Evolutionary conservation across 1,140 invertebrate genomes (phyloP), one percentile per base, ranked within the genome.

Genomic region (Carposina sasakii): DNA sequence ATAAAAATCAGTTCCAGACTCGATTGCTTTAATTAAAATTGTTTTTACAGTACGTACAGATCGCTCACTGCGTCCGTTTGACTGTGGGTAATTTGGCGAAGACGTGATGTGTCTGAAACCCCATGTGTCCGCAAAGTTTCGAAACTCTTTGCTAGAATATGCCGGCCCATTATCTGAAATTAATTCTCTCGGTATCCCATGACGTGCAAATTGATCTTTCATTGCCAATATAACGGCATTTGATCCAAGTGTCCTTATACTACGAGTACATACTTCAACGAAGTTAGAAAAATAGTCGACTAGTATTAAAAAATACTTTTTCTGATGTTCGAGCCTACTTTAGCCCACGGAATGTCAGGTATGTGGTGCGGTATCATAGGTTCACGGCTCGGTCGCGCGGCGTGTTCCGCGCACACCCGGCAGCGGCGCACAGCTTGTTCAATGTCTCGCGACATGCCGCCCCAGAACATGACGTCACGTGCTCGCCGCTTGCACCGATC

Each of bases 341-440:
- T 46, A 17, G 30, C 30, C 44, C 44, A 46, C 10, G 44, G 44
- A 2, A 22, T 20, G 2, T 23, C 24, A n/a, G 28, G 43, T 21
- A 33, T 36, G 12, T n/a, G 9, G 13, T 45, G 43, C 20, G 43
- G 19, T 13, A 45, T 2, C 15, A 45, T 12, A 1, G 31, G 31
- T 15, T 46, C 44, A 2, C 30, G 44, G 31, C 21, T 20, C 33
- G 30, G 36, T 58, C 53, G 16, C 58, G 30, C 26, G 34, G 36
- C 19, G 12, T 9, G 36, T 21, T 21, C 36, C 58, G 52, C 48
- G 41, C 66, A 72, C n/a, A 30, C 42, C 2, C 3, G 28, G 46
- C 67, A 75, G 19, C 42, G 37, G 15, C 41, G 28, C 12, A 75
- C 55, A 9, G 39, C 49, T 4, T 23, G 16, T 17, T 48, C 46